Base-by-base conservation (phyloP, 2,888 invertebrate species). In the Mythimna ferrago region DNA sequence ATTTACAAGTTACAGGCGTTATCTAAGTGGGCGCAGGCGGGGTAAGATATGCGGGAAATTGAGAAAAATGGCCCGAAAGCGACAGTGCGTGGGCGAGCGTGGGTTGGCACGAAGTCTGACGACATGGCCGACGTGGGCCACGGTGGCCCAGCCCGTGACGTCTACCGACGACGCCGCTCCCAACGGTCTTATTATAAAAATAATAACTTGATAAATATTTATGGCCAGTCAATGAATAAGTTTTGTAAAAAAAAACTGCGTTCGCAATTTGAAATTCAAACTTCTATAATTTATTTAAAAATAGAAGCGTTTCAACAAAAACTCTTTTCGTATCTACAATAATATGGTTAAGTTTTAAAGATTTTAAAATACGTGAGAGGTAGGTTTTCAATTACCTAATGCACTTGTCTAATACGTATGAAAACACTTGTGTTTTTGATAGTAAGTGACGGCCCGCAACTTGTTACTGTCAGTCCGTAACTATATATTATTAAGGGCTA, bases 1-100 rank as follows among this genome's bases (percentile, higher is more conserved):
- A 91, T 89, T 89, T 87, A 81, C 83, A 81, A 80, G 86, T 86
- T 84, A 87, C 81, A 82, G 82, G 81, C 81, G 85, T 91, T 94
- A 94, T 94, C 94, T 87, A 76, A 72, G 88, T 78, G 88, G 91
- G 85, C 91, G 88, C 93, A 94, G 94, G 88, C 93, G 92, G 92
- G 87, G 88, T 77, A 82, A 87, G 85, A 86, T 87, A 86, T 74
- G 92, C 91, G 93, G 93, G 93, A 94, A 94, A 94, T 94, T 93
- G 92, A 90, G 90, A 89, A 92, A 92, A 93, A 91, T 89, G 89
- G 85, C 80, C 82, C 77, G 41, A 66, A 72, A 79, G 66, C 63
- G 82, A 62, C 67, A 61, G 35, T 63, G 68, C 85, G 86, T 86
- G 87, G 86, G 86, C 66, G 71, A 68, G 65, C 53, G 76, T 71